These are phyloP conservation scores for Myxocyprinus asiaticus DNA, from an alignment of 2,113 vertebrate species.

Conservation along the genomic window DNA sequence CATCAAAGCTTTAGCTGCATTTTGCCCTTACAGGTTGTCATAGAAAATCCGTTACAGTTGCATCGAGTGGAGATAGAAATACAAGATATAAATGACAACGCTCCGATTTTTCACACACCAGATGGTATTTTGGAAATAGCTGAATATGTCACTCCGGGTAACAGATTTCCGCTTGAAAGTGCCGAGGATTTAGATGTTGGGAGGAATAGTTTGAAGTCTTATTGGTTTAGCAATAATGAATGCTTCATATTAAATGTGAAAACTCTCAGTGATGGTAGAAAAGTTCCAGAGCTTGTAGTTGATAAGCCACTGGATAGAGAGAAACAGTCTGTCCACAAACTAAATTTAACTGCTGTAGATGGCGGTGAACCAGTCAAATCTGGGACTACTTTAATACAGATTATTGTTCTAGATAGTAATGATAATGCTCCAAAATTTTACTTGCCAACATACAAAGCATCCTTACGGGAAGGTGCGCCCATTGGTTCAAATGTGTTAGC, in stretches of 20 bases:
- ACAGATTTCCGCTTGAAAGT: conserved; percentile 71
- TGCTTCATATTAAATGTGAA: conserved; percentile 73
- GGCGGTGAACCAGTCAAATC: conserved; percentile 75
- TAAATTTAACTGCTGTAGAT: conserved; percentile 71
- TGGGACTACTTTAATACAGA: conserved; percentile 73
- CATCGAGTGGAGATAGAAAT: conserved; percentile 73
- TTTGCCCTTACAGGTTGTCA: conserved; percentile 63
- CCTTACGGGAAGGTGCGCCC: conserved; percentile 76
- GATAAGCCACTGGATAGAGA: conserved; percentile 65
- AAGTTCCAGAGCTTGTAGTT: conserved; percentile 62
- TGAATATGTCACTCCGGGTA: conserved; percentile 41
- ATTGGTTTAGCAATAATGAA: conserved; percentile 69
- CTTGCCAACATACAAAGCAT: conserved; percentile 79
- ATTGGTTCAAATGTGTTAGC: no score
- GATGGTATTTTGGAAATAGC: conserved; percentile 68
- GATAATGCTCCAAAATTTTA: conserved; percentile 83
- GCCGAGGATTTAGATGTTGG: conserved; percentile 76
- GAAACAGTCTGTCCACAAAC: conserved; percentile 63
- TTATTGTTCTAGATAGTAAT: conserved; percentile 80
- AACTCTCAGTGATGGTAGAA: conserved; percentile 69
- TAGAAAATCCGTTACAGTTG: conserved; percentile 63
- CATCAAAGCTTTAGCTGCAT: conserved; percentile 57
- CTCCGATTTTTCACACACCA: conserved; percentile 68
- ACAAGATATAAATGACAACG: conserved; percentile 73
- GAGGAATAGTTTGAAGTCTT: conserved; percentile 71